Evolutionary conservation across 2,888 invertebrate species (phyloP).

Genomic region (Sminthurides aquaticus): DNA sequence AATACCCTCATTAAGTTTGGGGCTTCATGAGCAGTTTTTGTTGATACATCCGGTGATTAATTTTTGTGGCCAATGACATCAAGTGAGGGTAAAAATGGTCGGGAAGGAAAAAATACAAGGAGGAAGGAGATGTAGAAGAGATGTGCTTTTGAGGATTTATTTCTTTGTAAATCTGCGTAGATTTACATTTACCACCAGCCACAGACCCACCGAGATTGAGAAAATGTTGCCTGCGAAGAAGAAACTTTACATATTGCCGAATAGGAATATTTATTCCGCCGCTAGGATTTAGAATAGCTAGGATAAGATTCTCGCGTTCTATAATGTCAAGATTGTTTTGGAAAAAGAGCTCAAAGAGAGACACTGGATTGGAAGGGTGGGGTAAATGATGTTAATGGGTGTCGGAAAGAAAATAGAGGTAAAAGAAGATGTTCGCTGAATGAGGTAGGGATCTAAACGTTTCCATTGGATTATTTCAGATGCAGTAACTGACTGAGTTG

Average conservation of each 20-base stretch:
- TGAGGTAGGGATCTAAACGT: no score
- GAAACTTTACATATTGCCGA: no score
- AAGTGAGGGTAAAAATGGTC: slow-evolving; percentile 38
- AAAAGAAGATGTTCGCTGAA: background rate
- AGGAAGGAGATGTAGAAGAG: no score
- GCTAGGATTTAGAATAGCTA: no score
- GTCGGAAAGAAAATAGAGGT: background rate
- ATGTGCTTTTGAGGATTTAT: slow-evolving; percentile 16
- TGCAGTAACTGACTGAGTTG: no score
- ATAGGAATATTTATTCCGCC: no score
- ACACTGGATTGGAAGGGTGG: no score
- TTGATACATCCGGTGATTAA: slow-evolving; percentile 44
- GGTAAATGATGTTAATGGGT: background rate
- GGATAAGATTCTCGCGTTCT: no score
- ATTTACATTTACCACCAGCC: slow-evolving; percentile 19
- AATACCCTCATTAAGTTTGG: slow-evolving; percentile 42
- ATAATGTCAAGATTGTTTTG: no score
- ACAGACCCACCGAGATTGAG: background rate
- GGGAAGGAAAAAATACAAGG: slow-evolving; percentile 27
- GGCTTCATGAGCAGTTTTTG: slow-evolving; percentile 43
- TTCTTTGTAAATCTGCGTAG: slow-evolving; percentile 24
- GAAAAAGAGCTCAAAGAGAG: no score
- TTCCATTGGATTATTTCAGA: no score
- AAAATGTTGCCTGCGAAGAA: no score
- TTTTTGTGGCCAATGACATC: slow-evolving; percentile 44